Conservation (phyloP, 2,113 vertebrate species). For the Strix aluco region DNA sequence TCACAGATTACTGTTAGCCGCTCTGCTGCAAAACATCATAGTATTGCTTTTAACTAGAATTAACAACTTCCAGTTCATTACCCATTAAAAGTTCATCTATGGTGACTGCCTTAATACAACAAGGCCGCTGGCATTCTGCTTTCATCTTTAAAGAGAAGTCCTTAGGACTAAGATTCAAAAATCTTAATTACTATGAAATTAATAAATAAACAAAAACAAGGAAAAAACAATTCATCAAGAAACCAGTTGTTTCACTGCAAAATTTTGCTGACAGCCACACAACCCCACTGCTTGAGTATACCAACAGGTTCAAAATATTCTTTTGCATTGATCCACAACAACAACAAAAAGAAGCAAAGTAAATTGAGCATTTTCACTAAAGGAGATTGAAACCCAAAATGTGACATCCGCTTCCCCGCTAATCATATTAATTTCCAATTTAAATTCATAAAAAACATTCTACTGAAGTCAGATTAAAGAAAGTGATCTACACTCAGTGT, state of each 20-base stretch:
- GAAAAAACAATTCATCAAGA: background rate
- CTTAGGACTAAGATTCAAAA: background rate
- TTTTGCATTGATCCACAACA: background rate
- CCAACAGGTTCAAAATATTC: background rate
- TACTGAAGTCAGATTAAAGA: background rate
- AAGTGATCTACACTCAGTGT: background rate
- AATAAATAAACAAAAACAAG: background rate
- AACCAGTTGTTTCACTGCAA: background rate
- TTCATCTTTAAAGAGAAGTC: background rate
- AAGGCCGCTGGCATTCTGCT: background rate
- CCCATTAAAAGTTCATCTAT: background rate
- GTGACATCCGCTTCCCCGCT: fast-evolving
- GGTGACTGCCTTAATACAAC: background rate
- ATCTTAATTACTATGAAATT: background rate
- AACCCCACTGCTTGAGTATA: background rate
- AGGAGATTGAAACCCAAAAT: background rate
- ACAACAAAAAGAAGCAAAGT: background rate
- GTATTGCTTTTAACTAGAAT: background rate
- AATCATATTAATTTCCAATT: background rate
- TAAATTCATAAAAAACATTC: background rate
- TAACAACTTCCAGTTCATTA: background rate
- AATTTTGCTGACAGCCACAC: background rate
- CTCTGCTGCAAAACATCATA: background rate
- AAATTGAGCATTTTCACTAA: background rate
- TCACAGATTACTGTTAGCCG: background rate